Base-by-base conservation (phyloP, 2,888 invertebrate genomes). In the Drosophila planitibia region DNA sequence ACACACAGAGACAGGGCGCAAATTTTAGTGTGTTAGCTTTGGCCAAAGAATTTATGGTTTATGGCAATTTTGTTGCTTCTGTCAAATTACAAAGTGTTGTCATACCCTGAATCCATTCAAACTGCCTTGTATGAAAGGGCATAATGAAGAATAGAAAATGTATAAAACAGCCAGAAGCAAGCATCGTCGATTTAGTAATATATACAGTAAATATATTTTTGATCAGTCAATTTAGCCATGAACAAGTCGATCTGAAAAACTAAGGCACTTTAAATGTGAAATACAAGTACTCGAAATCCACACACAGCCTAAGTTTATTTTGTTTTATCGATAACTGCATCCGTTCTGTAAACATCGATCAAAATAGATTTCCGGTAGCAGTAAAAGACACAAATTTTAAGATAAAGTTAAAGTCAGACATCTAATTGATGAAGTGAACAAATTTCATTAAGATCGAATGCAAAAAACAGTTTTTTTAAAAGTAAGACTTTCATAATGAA, bases 1-100 rank as follows among this genome's bases (percentile, higher is more conserved):
- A 22, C 25, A 33, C 53, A 54, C 10, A 54, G 6, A 39, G 4
- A 28, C 55, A 39, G 10, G 69, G 73, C 69, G 55, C 41, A 70
- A 58, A 62, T 82, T 85, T 88, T 85, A 85, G 87, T 86, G 85
- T 81, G 67, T 75, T 65, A 71, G 71, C 78, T 71, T 75, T 75
- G 70, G 62, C 72, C 73, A 58, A 81, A 79, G 79, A 91, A 85
- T 91, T 85, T 90, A 90, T 90, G 85, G 88, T 83, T 91, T 90
- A 91, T 90, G 86, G 81, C 77, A 72, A 70, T 85, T 82, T 79
- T 76, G 71, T 76, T 83, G 79, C 80, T 90, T 83, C 83, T 88
- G 86, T 89, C 86, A 88, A 91, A 89, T 89, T 88, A 88, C 87
- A 74, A 39, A 57, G 39, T 77, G 61, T 74, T 25, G 47, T 9